phyloP scores from a whole-genome alignment of 1,140 invertebrate species.

The Drosophila sproati region DNA sequence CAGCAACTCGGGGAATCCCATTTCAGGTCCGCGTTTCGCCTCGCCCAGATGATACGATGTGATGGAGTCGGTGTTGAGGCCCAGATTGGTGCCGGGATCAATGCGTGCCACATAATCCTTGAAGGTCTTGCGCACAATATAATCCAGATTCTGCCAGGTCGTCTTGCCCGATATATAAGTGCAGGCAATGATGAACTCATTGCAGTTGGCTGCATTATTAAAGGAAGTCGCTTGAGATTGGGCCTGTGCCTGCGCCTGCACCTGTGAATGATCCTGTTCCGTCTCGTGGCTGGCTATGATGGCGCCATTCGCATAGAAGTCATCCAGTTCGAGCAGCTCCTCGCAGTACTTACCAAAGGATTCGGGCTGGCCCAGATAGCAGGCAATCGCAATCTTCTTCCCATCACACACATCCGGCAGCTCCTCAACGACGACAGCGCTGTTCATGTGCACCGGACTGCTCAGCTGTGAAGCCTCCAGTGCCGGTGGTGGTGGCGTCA shows the following conservation, averaged over 20 bases:
- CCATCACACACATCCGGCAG: conserved; percentile 92
- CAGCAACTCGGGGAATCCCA: conserved; percentile 92
- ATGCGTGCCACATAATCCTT: conserved; percentile 97
- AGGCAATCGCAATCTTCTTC: conserved; percentile 93
- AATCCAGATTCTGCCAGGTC: conserved; percentile 97
- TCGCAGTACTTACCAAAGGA: conserved; percentile 90
- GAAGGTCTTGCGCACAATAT: conserved; percentile 94
- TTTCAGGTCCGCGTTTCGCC: conserved; percentile 89
- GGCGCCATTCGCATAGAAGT: conserved; percentile 77
- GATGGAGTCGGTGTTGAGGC: conserved; percentile 94
- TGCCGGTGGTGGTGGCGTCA: conserved; percentile 82
- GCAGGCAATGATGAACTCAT: conserved; percentile 92
- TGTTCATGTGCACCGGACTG: conserved; percentile 72
- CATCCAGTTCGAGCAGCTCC: conserved; percentile 87
- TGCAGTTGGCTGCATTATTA: conserved; percentile 80
- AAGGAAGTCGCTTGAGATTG: conserved; percentile 83
- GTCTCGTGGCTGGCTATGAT: conserved; percentile 78
- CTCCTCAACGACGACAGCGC: conserved; percentile 86
- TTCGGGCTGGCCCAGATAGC: conserved; percentile 93
- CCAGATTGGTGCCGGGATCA: conserved; percentile 96
- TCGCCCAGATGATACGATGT: conserved; percentile 97
- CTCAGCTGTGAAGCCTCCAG: conserved; percentile 63
- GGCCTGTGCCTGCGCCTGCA: conserved; percentile 64
- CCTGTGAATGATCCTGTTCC: conserved; percentile 68
- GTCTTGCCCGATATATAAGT: conserved; percentile 96